Evolutionary conservation across 1,140 invertebrate species (phyloP), one percentile per base, ranked within the genome.

Genomic region (Drosophila grimshawi): DNA sequence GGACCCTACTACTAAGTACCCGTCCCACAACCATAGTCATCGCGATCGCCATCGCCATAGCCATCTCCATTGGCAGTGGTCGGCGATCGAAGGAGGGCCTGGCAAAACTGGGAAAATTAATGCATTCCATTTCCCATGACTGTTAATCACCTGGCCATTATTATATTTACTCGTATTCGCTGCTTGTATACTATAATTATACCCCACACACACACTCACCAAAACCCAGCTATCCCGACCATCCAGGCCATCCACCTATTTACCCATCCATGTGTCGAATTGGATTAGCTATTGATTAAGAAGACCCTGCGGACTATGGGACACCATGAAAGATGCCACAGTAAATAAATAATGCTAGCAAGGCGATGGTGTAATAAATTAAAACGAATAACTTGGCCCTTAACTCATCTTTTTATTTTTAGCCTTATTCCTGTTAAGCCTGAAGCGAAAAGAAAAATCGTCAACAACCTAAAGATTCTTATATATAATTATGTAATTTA

Each of bases 111-210:
- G 86, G 86, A 89, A 89, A 89, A 90, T 70, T 71, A 74, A 72
- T 71, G 64, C 85, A 78, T 80, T 90, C 73, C 81, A 85, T 90
- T 89, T 89, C 86, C 85, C 85, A 89, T 90, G 85, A 81, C 81
- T 90, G 71, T 90, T 89, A 89, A 90, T 89, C 85, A 89, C 85
- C 74, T 70, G 65, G 68, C 71, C 81, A 90, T 89, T 89, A 89
- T 89, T 89, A 88, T 81, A 81, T 86, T 86, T 88, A 82, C 71
- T 81, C 67, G 64, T 65, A 65, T 67, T 64, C 29, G 5, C 57
- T 10, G 55, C 51, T 64, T 56, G 74, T 71, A 63, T 75, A 43
- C 39, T 3, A 86, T 89, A 89, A 89, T 89, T 89, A 89, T 86
- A 63, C 71, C 66, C 85, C 68, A 70, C 86, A 75, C 76, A 74